These are phyloP conservation scores for Ibidorhyncha struthersii DNA, from an alignment of 2,113 vertebrate genomes.

Conservation along the genomic window DNA sequence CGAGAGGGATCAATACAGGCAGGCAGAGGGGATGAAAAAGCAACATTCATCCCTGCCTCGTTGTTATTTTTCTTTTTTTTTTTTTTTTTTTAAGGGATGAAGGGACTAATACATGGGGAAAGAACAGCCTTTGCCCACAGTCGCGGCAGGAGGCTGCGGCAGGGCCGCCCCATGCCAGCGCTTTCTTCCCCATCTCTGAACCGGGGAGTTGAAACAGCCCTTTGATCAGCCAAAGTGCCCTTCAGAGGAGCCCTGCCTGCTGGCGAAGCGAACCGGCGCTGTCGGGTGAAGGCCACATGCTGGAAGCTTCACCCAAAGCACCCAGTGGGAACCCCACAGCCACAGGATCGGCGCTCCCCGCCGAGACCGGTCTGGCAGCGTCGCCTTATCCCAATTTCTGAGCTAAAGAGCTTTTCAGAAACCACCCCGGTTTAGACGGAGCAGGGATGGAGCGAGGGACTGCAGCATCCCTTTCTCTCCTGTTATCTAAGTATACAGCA, in stretches of 20 bases:
- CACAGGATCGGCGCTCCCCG: background rate
- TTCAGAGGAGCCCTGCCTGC: background rate
- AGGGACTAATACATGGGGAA: background rate
- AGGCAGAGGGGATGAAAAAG: background rate
- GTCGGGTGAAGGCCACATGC: background rate
- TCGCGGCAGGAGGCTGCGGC: background rate
- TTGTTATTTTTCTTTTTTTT: background rate
- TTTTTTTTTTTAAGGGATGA: background rate
- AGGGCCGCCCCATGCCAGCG: background rate
- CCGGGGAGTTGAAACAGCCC: background rate
- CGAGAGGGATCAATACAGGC: background rate
- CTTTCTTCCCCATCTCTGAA: background rate
- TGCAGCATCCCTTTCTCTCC: background rate
- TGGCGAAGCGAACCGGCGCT: rapidly evolving
- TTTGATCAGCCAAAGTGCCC: background rate
- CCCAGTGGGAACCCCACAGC: background rate
- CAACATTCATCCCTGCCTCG: background rate
- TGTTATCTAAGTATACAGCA: background rate
- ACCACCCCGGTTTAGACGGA: background rate
- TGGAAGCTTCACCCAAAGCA: background rate
- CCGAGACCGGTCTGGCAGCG: rapidly evolving
- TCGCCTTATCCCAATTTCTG: background rate
- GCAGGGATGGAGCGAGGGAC: background rate
- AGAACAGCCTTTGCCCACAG: background rate
- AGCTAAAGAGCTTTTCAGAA: background rate